phyloP scores from a whole-genome alignment of 2,888 invertebrate species.

The Eupithecia abbreviata region DNA sequence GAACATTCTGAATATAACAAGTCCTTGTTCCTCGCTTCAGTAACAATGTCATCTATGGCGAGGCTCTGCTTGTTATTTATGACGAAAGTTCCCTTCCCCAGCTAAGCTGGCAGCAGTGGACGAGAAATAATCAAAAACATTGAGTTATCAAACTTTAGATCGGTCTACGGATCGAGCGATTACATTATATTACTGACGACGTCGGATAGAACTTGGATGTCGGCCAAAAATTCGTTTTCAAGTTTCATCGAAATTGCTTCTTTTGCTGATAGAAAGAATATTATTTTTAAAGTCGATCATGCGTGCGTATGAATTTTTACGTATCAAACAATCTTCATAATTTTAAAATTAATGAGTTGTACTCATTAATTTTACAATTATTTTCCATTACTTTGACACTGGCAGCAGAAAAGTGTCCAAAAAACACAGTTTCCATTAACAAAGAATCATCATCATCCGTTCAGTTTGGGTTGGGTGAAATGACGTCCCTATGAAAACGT shows the following conservation, averaged over 20 bases:
- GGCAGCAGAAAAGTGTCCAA: too few species aligned
- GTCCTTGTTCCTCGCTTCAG: background rate
- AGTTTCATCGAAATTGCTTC: slow-evolving; percentile 30
- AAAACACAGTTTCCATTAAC: too few species aligned
- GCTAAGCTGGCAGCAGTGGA: slow-evolving; percentile 21
- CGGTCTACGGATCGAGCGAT: slow-evolving; percentile 26
- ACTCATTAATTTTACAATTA: too few species aligned
- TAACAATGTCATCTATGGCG: slow-evolving; percentile 10
- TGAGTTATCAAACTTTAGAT: slow-evolving; percentile 33
- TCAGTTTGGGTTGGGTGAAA: background rate
- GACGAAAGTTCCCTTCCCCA: slow-evolving; percentile 20
- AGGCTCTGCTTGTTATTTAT: slow-evolving; percentile 24
- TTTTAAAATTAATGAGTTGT: too few species aligned
- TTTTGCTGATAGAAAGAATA: slow-evolving; percentile 28
- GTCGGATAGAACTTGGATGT: slow-evolving; percentile 28
- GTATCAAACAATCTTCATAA: background rate
- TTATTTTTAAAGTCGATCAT: slow-evolving; percentile 21
- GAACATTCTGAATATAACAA: background rate
- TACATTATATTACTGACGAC: slow-evolving; percentile 15
- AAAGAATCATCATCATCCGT: too few species aligned
- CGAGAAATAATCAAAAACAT: slow-evolving; percentile 34
- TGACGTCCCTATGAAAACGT: background rate
- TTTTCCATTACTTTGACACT: too few species aligned
- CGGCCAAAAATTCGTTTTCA: slow-evolving; percentile 34
- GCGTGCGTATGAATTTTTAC: background rate